These are phyloP conservation scores for Hoplodrina blanda DNA, from an alignment of 2,888 invertebrate species.

Conservation along the genomic window DNA sequence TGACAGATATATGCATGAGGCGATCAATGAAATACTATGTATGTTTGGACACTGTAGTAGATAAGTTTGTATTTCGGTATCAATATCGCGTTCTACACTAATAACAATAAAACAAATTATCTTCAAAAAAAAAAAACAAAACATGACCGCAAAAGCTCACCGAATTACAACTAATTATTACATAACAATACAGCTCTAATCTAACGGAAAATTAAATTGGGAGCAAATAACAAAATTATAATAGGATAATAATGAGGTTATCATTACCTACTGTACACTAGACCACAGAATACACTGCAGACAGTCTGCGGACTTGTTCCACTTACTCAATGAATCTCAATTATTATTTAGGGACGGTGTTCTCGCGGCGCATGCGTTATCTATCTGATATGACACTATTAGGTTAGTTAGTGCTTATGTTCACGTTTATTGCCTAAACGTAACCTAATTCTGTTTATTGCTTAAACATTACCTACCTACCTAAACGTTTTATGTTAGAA, in stretches of 20 bases:
- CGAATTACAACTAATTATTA: conserved; percentile 34
- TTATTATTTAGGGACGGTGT: conserved; percentile 65
- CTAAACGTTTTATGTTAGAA: conserved; percentile 36
- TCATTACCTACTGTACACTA: conserved; percentile 68
- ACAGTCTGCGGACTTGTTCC: conserved; percentile 72
- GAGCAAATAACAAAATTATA: conserved; percentile 75
- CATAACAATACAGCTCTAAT: conserved; percentile 52
- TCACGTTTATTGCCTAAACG: conserved; percentile 53
- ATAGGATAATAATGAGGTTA: conserved; percentile 82
- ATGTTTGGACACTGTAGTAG: not conserved
- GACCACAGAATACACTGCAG: conserved; percentile 67
- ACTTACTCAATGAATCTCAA: conserved; percentile 73
- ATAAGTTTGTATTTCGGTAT: conserved; percentile 1
- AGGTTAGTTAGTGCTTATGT: conserved; percentile 57
- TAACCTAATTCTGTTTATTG: conserved; percentile 54
- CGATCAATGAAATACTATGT: not conserved
- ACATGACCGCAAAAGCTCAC: conserved; percentile 39
- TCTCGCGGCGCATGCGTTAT: conserved; percentile 57
- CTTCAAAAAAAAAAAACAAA: not conserved
- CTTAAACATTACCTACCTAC: conserved; percentile 8
- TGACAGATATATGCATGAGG: not conserved
- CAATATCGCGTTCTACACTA: conserved; percentile 11
- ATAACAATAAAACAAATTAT: conserved; percentile 9
- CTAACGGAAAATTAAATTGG: conserved; percentile 77
- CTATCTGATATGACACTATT: conserved; percentile 59